phyloP scores from a whole-genome alignment of 2,113 vertebrate species.

The Prunella himalayana region DNA sequence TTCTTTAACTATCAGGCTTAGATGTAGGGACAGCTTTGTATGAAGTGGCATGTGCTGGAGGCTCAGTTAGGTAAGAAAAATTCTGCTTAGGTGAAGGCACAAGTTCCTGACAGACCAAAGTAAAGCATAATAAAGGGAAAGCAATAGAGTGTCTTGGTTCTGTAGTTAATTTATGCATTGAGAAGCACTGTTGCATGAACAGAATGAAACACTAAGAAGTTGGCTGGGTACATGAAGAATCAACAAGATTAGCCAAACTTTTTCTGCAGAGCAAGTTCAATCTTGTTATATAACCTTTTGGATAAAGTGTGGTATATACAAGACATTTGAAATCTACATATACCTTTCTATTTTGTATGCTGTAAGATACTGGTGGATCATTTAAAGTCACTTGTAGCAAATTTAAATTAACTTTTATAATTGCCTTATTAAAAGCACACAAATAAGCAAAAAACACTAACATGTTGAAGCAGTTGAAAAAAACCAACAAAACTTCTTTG shows the following conservation, averaged over 20 bases:
- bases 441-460: neutral
- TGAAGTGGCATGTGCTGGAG: conserved; percentile 15
- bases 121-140: neutral
- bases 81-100: neutral
- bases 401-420: neutral
- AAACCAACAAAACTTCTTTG: neutral
- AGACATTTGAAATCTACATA: neutral
- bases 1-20: conserved; percentile 27
- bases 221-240: neutral
- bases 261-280: neutral
- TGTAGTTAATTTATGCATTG: neutral
- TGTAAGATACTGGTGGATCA: neutral
- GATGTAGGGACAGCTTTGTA: conserved; percentile 7
- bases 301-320: neutral
- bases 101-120: neutral
- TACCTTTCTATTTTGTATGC: neutral
- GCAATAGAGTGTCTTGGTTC: neutral
- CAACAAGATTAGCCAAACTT: neutral
- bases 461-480: neutral
- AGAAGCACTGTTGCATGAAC: neutral
- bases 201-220: neutral
- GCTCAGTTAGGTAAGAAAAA: neutral
- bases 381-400: neutral
- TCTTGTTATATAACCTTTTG: neutral
- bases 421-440: neutral